Percentiles rank a stretch among this genome's conserved stretches.
phyloP scores from a whole-genome alignment of 2,888 invertebrate genomes.

The Coelopa pilipes region DNA sequence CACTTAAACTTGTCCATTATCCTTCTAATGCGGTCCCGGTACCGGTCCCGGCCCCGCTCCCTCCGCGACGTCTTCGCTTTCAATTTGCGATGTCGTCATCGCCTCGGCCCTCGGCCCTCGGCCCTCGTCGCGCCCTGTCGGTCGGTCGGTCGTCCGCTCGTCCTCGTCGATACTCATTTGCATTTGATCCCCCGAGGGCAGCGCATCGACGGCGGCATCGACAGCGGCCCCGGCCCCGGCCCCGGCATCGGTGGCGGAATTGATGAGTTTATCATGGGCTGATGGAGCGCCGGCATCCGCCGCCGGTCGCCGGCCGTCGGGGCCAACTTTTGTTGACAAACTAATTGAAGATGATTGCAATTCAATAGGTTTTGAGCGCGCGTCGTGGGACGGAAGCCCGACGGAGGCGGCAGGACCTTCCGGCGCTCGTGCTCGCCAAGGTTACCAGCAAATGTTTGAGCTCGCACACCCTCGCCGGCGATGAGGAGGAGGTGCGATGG shows the following conservation, averaged over 20 bases:
- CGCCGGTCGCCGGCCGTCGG: neutral
- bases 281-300: conserved; percentile 23
- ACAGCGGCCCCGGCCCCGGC: too few relatives aligned
- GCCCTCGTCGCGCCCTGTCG: too few relatives aligned
- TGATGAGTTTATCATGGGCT: conserved; percentile 35
- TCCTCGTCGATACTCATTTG: conserved; percentile 41
- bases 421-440: too few relatives aligned
- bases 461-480: too few relatives aligned
- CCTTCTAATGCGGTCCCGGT: conserved; percentile 12
- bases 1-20: conserved; percentile 32
- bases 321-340: conserved; percentile 21
- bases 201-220: conserved; percentile 17
- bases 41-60: neutral
- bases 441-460: too few relatives aligned
- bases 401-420: too few relatives aligned
- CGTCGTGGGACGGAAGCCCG: neutral
- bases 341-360: conserved; percentile 32
- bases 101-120: too few relatives aligned
- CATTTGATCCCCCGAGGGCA: conserved; percentile 41
- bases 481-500: too few relatives aligned
- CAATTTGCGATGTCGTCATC: too few relatives aligned
- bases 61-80: too few relatives aligned
- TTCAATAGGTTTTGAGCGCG: conserved; percentile 22
- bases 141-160: neutral
- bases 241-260: neutral